These are phyloP conservation scores for Xanthorhoe designata DNA, from an alignment of 2,888 invertebrate species.

Conservation along the genomic window DNA sequence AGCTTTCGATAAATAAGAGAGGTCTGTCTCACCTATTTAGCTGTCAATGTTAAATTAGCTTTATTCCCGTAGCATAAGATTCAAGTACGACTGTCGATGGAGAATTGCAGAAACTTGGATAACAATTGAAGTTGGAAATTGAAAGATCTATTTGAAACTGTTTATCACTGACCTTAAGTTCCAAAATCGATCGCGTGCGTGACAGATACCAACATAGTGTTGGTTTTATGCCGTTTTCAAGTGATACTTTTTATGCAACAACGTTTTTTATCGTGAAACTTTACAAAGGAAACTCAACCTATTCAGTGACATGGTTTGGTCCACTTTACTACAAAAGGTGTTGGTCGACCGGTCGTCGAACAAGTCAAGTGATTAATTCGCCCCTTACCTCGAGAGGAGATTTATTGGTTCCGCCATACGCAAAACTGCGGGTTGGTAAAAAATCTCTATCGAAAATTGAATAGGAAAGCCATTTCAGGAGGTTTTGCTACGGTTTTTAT, in stretches of 20 bases:
- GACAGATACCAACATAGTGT: background rate
- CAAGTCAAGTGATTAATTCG: slow-evolving; percentile 83
- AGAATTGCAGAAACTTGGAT: background rate
- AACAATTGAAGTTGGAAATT: background rate
- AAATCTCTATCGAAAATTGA: slow-evolving; percentile 86
- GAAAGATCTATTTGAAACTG: background rate
- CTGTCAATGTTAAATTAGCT: background rate
- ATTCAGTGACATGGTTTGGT: slow-evolving; percentile 51
- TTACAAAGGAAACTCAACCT: slow-evolving; percentile 57
- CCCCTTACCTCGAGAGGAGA: slow-evolving; percentile 83
- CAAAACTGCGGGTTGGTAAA: slow-evolving; percentile 84
- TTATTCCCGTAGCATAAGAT: background rate
- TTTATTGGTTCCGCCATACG: slow-evolving; percentile 85
- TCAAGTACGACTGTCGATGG: background rate
- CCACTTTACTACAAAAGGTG: slow-evolving; percentile 55
- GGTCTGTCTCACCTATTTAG: background rate
- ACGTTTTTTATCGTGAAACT: background rate
- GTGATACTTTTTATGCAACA: slow-evolving; percentile 9
- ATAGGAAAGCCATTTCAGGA: slow-evolving; percentile 84
- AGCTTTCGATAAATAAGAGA: slow-evolving; percentile 72
- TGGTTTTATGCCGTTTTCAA: background rate
- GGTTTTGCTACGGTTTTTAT: slow-evolving; percentile 77
- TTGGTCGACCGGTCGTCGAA: slow-evolving; percentile 72
- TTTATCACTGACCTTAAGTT: background rate
- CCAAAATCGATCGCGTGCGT: background rate